A percentile compares a stretch with the other conserved stretches of the same genome.
Evolutionary conservation across 64 coral and sea anemone species (phyloP).

Genomic region (Actinia tenebrosa): DNA sequence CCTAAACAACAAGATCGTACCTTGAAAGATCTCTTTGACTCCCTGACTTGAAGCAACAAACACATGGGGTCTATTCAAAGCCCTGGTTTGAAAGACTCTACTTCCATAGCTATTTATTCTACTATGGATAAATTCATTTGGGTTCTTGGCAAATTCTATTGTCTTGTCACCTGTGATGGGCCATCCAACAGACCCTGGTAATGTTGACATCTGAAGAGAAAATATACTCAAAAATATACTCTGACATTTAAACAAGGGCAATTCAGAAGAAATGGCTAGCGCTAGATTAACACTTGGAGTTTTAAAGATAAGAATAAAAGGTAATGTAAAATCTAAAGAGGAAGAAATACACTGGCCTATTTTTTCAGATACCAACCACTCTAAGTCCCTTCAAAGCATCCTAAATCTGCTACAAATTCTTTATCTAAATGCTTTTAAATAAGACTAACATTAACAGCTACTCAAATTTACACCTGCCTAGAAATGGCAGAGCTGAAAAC

Average conservation of each 20-base stretch:
- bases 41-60: conserved; percentile 87
- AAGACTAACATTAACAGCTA: no score
- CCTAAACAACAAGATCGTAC: conserved; percentile 16
- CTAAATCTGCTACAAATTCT: no score
- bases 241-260: not conserved
- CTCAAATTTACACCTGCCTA: no score
- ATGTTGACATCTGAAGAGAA: conserved; percentile 42
- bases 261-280: no score
- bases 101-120: conserved; percentile 50
- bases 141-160: conserved; percentile 77
- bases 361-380: no score
- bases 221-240: not conserved
- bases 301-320: no score
- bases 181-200: conserved; percentile 73
- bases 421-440: no score
- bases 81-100: conserved; percentile 65
- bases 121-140: conserved; percentile 53
- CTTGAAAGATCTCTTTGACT: conserved; percentile 80
- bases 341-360: no score
- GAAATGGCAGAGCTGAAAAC: no score
- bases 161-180: conserved; percentile 80
- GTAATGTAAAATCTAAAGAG: no score
- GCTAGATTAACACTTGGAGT: not conserved
- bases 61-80: conserved; percentile 74
- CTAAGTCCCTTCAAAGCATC: no score